Conservation (phyloP, 2,797 vertebrate genomes). For the Darevskia mixta region DNA sequence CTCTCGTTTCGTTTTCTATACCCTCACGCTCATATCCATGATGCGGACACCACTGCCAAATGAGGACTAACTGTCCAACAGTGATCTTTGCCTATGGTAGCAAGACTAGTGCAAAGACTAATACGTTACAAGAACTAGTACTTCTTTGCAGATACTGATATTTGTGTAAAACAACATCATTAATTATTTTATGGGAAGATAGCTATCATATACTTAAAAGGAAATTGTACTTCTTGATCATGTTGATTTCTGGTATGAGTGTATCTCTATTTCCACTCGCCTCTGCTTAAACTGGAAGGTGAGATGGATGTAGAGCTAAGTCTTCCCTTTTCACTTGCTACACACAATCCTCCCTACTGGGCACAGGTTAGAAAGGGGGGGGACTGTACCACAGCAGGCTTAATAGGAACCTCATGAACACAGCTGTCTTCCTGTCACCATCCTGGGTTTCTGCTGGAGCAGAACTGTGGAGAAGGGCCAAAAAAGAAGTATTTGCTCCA, state of each 20-base stretch:
- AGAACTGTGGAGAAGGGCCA: background rate
- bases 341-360: background rate
- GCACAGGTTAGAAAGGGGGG: background rate
- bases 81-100: background rate
- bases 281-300: background rate
- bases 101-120: background rate
- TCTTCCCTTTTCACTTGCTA: background rate
- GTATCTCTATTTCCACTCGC: background rate
- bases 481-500: background rate
- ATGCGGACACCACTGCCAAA: background rate
- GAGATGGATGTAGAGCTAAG: background rate
- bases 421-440: background rate
- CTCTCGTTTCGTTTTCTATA: background rate
- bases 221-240: background rate
- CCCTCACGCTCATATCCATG: background rate
- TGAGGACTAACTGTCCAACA: background rate
- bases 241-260: background rate
- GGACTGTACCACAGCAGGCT: background rate
- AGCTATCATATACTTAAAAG: background rate
- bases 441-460: background rate
- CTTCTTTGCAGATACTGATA: background rate
- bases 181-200: background rate
- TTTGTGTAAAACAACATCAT: background rate
- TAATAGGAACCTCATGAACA: background rate
- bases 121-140: background rate